These are phyloP conservation scores for Tuta absoluta DNA, from an alignment of 2,888 invertebrate genomes.

Conservation along the genomic window DNA sequence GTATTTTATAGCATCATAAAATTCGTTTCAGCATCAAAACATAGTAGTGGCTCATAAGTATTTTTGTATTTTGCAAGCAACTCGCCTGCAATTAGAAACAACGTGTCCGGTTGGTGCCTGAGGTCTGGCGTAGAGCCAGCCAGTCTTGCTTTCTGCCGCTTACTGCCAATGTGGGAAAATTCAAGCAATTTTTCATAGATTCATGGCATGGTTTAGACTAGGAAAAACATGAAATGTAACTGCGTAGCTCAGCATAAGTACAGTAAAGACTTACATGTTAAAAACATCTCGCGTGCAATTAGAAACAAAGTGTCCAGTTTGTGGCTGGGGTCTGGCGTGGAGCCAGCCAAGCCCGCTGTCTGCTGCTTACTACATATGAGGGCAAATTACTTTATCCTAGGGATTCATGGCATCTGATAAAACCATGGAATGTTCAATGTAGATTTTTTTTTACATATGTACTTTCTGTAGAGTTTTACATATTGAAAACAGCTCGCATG, in stretches of 20 bases:
- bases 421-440: neutral
- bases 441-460: too few relatives aligned
- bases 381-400: neutral
- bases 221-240: too few relatives aligned
- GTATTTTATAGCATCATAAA: neutral
- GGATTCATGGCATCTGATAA: slow-evolving; percentile 2
- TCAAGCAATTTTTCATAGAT: neutral
- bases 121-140: slow-evolving; percentile 20
- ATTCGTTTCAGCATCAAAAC: neutral
- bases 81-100: slow-evolving; percentile 19
- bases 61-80: slow-evolving; percentile 13
- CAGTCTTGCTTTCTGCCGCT: neutral
- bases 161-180: slow-evolving; percentile 8
- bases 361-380: slow-evolving; percentile 10
- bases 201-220: too few relatives aligned
- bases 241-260: too few relatives aligned
- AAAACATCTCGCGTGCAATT: slow-evolving; percentile 22
- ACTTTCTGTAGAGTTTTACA: too few relatives aligned
- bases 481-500: too few relatives aligned
- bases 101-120: slow-evolving; percentile 10
- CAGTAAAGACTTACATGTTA: too few relatives aligned
- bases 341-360: slow-evolving; percentile 8
- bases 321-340: slow-evolving; percentile 15
- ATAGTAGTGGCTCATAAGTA: neutral
- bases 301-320: slow-evolving; percentile 13